A percentile compares a stretch with the other conserved stretches of the same genome.
These are phyloP conservation scores for Antheraea mylitta DNA, from an alignment of 1,140 invertebrate genomes.

Conservation along the genomic window DNA sequence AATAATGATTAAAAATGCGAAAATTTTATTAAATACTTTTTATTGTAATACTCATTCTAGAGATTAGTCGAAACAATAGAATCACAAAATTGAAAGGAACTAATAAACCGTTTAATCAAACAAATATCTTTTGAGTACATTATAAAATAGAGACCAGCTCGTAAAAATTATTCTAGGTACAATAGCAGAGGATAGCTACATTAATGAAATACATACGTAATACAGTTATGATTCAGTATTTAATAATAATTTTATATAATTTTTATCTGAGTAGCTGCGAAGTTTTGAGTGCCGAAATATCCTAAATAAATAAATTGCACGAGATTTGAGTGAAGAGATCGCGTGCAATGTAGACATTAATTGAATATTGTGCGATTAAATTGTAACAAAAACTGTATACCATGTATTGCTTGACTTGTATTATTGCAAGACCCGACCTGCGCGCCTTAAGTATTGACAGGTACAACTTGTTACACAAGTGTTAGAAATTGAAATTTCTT, in stretches of 20 bases:
- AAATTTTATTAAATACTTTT: constrained; percentile 53
- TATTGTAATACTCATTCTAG: constrained; percentile 45
- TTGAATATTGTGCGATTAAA: neutral
- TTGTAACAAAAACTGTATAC: neutral
- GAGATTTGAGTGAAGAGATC: neutral
- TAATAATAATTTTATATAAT: neutral
- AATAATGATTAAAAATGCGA: constrained; percentile 49
- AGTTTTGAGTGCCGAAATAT: neutral
- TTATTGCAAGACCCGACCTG: constrained; percentile 73
- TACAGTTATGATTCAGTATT: constrained; percentile 40
- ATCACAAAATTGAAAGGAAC: constrained; percentile 42
- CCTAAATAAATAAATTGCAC: neutral
- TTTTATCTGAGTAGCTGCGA: neutral
- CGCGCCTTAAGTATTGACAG: constrained; percentile 35
- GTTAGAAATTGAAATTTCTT: neutral
- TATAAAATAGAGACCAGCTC: constrained; percentile 73
- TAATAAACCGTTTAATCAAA: constrained; percentile 40
- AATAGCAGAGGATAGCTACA: constrained; percentile 48
- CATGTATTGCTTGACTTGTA: constrained; percentile 13
- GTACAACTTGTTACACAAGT: neutral
- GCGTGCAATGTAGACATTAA: neutral
- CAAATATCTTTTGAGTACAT: constrained; percentile 72
- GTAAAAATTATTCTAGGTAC: constrained; percentile 54
- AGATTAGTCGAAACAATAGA: constrained; percentile 33
- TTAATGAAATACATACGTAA: constrained; percentile 61